Evolutionary conservation across 1,140 invertebrate species (phyloP), one percentile per base, ranked within the genome.

Genomic region (Camponotus floridanus): DNA sequence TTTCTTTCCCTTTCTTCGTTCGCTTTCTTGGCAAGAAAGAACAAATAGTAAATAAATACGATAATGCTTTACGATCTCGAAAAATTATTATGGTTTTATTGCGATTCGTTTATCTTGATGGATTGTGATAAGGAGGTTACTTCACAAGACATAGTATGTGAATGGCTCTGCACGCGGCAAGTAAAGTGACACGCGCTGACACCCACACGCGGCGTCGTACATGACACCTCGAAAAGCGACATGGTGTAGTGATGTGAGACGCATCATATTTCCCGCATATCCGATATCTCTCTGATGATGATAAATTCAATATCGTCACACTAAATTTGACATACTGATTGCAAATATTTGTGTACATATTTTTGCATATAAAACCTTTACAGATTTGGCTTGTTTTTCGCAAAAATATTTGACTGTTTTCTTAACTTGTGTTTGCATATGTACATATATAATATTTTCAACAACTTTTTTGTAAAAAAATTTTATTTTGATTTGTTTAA

Each of bases 301-400:
- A 70, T 70, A 55, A 68, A 80, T 80, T 76, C 57, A 79, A 79
- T 79, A 36, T 79, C 13, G 9, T 65, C 76, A 18, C 18, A 45
- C 55, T 68, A 51, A 67, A 67, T 79, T 21, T 21, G 39, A 68
- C 65, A 39, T 67, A 26, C 39, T 36, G 21, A 76, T 76, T 21
- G 36, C 33, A 21, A 64, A 57, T 42, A 61, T 15, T 13, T 61
- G 4, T 21, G 13, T 21, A 21, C 11, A 18, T 11, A 51, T 18
- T 45, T n/a, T 11, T 18, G 4, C 26, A 3, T 31, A 9, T 33
- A 13, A 26, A 9, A n/a, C 57, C 33, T 13, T 26, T 15, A 59
- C 13, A 26, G 26, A 21, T 13, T 62, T n/a, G n/a, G 61, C 15
- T 18, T 15, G 9, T 26, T 21, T 61, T 26, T 15, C 11, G 26